Base-by-base conservation (phyloP, 2,113 vertebrate genomes). In the Antechinus flavipes region DNA sequence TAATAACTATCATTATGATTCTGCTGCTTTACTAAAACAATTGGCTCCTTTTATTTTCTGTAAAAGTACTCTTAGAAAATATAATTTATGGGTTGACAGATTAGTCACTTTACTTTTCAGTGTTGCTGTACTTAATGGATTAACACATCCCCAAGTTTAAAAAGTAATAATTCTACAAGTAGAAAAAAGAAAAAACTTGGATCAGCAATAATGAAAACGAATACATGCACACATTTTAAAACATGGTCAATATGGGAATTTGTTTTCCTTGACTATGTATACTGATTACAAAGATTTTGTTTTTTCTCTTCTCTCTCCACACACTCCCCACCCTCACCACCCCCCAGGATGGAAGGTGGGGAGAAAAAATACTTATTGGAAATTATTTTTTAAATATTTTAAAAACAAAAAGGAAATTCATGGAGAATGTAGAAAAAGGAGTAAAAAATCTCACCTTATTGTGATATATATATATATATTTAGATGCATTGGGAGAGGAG, bases 131-230 rank as follows among this genome's bases (percentile, higher is more conserved):
- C 27, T 2, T 94, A 68, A 89, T 94, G 58, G 93, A 91, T n/a
- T 9, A 58, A 58, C 25, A 68, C 30, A 35, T 12, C 90, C 47
- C 52, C 35, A 49, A 76, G 61, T 35, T 76, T 5, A 89, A 95
- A 49, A 95, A 94, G 49, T 22, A 49, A 16, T 94, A 91, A 89
- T 91, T 92, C 30, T 93, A 25, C 89, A 90, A 93, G 49, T 55
- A 68, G 35, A 84, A 58, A 76, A 76, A 84, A 23, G 5, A 42
- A 84, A 42, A 19, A 42, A 84, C n/a, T 84, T 42, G 23, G 16
- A 84, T 84, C 68, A 42, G 12, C 14, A 68, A 42, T 42, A 23
- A n/a, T 84, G 68, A 84, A 76, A 76, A 76, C n/a, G n/a, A 76
- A 84, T 84, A 7, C 6, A 84, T 42, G 68, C 1, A n/a, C 61